phyloP scores from a whole-genome alignment of 2,888 invertebrate species.

The Cephus nigrinus region DNA sequence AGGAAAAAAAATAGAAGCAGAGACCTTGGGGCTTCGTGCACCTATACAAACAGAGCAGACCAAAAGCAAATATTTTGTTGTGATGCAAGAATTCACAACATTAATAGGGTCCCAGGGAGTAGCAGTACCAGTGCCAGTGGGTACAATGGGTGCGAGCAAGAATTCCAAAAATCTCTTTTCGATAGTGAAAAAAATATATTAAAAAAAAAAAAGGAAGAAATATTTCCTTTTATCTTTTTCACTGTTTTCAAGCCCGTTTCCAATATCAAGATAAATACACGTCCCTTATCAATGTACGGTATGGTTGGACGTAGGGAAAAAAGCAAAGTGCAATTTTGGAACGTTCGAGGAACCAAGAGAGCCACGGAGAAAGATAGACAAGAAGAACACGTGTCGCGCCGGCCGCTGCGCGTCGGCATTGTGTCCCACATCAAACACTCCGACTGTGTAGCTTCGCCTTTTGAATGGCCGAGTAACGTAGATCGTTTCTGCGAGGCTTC shows the following conservation, averaged over 20 bases:
- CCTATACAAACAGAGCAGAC: conserved; percentile 59
- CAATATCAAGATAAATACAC: neutral
- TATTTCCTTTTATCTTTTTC: neutral
- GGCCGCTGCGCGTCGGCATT: neutral
- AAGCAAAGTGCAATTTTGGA: neutral
- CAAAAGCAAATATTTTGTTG: conserved; percentile 63
- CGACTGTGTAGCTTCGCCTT: neutral
- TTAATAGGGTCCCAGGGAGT: conserved; percentile 22
- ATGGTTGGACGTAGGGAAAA: neutral
- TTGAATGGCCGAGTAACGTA: conserved; percentile 5
- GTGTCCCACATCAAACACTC: conserved; percentile 5
- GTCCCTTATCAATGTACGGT: neutral
- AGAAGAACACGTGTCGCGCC: neutral
- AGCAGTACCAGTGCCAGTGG: neutral
- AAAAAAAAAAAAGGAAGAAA: neutral
- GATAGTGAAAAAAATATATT: neutral
- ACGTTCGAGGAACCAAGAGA: neutral
- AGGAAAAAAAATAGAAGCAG: conserved; percentile 47
- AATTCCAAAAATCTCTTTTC: neutral
- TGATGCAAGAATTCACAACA: conserved; percentile 61
- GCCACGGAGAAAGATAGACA: neutral
- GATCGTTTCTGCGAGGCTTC: conserved; percentile 3
- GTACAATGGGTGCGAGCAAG: neutral
- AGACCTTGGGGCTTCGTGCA: conserved; percentile 55
- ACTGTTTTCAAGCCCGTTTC: neutral